Evolutionary conservation across 1,140 invertebrate genomes (phyloP).

Genomic region (Drosophila suzukii): DNA sequence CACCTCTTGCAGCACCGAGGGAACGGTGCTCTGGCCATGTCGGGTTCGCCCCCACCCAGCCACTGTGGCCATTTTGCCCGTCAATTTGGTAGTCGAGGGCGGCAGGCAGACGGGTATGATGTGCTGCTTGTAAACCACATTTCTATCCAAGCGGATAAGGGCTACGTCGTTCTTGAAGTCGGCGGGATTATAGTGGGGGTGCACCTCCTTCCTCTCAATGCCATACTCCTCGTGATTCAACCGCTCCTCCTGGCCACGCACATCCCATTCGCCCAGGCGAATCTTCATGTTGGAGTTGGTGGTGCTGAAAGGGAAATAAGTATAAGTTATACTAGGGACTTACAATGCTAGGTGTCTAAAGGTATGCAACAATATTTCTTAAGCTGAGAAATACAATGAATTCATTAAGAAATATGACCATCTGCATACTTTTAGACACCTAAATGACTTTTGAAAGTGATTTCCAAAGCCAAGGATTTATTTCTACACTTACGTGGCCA

Average conservation of each 20-base stretch:
- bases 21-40: constrained; percentile 93
- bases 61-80: constrained; percentile 94
- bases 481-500: constrained; percentile 91
- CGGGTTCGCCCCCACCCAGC: constrained; percentile 95
- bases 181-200: constrained; percentile 93
- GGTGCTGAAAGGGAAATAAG: constrained; percentile 83
- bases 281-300: constrained; percentile 94
- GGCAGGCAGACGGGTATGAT: constrained; percentile 94
- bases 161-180: constrained; percentile 96
- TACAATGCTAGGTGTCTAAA: no score
- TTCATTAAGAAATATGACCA: no score
- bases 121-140: constrained; percentile 94
- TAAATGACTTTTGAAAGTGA: no score
- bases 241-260: constrained; percentile 92
- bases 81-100: constrained; percentile 89
- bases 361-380: no score
- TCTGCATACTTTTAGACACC: no score
- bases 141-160: constrained; percentile 91
- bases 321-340: no score
- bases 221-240: constrained; percentile 94
- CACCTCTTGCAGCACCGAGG: constrained; percentile 90
- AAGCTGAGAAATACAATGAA: no score
- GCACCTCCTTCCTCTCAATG: constrained; percentile 95
- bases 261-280: constrained; percentile 95
- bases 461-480: no score